Evolutionary conservation across 2,888 invertebrate genomes (phyloP).

Genomic region (Lypha dubia): DNA sequence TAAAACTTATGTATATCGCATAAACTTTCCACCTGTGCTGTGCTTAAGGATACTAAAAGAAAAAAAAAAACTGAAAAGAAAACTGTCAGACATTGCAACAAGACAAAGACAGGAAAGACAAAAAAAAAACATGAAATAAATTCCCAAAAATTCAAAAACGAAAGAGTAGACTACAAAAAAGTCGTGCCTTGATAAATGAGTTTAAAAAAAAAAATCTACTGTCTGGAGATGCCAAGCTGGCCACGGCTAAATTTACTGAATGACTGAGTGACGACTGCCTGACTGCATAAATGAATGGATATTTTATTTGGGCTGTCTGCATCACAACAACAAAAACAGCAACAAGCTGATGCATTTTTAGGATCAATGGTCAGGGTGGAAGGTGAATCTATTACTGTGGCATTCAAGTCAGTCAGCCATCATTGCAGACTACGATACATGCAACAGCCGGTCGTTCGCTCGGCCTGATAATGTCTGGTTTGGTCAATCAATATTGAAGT

Average conservation of each 20-base stretch:
- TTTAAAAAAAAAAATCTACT: conserved; percentile 72
- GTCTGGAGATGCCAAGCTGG: conserved; percentile 53
- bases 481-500: conserved; percentile 21
- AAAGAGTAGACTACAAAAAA: conserved; percentile 64
- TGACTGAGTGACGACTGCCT: conserved; percentile 14
- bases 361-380: conserved; percentile 48
- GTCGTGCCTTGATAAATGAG: conserved; percentile 75
- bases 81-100: conserved; percentile 34
- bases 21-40: neutral
- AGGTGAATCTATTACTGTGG: conserved; percentile 62
- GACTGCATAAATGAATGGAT: conserved; percentile 9
- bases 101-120: neutral
- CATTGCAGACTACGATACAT: conserved; percentile 43
- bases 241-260: conserved; percentile 18
- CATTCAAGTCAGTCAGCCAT: conserved; percentile 65
- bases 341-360: conserved; percentile 61
- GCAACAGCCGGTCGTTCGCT: conserved; percentile 57
- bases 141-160: conserved; percentile 37
- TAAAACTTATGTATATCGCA: too few species aligned
- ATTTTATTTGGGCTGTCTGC: conserved; percentile 34
- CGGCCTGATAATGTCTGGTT: conserved; percentile 11
- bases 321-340: too few species aligned
- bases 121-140: conserved; percentile 40
- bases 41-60: neutral
- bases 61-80: too few species aligned